phyloP scores from a whole-genome alignment of 2,888 invertebrate species.

The Sipunculus nudus region DNA sequence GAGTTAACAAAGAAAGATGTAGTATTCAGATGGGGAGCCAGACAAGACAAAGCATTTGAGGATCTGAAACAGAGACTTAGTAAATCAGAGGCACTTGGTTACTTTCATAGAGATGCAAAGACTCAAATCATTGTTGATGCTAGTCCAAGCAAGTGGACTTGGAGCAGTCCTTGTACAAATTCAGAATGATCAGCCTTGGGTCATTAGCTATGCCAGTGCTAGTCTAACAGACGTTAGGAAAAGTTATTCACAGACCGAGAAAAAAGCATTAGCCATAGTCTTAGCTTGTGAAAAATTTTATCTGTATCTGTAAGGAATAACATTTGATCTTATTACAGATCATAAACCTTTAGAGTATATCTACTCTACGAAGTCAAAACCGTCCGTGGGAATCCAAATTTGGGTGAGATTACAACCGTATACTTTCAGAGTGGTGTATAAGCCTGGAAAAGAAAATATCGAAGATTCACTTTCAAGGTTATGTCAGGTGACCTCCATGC shows the following conservation, averaged over 20 bases:
- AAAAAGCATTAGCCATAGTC: slow-evolving; percentile 30
- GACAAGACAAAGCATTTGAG: slow-evolving; percentile 1
- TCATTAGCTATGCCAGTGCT: slow-evolving; percentile 32
- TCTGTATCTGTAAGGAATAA: slow-evolving; percentile 23
- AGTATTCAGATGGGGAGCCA: neutral
- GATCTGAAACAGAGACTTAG: slow-evolving; percentile 4
- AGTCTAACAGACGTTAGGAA: slow-evolving; percentile 25
- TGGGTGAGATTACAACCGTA: slow-evolving; percentile 40
- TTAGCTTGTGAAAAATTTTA: slow-evolving; percentile 32
- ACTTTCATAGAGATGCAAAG: neutral
- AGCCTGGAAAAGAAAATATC: slow-evolving; percentile 38
- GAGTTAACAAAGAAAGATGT: neutral
- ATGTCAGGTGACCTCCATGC: neutral
- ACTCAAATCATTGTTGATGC: slow-evolving; percentile 29
- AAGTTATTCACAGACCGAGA: slow-evolving; percentile 36
- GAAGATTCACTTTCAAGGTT: neutral
- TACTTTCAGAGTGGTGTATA: slow-evolving; percentile 26
- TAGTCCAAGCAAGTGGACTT: slow-evolving; percentile 26
- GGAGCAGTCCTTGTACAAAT: slow-evolving; percentile 28
- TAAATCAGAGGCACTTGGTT: neutral
- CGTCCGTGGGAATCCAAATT: slow-evolving; percentile 41
- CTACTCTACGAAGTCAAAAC: slow-evolving; percentile 32
- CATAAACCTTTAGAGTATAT: slow-evolving; percentile 23
- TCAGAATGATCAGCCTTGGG: slow-evolving; percentile 21
- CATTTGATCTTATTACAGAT: slow-evolving; percentile 35